These are phyloP conservation scores for Carcharodon carcharias DNA, from an alignment of 2,797 vertebrate species.

Conservation along the genomic window DNA sequence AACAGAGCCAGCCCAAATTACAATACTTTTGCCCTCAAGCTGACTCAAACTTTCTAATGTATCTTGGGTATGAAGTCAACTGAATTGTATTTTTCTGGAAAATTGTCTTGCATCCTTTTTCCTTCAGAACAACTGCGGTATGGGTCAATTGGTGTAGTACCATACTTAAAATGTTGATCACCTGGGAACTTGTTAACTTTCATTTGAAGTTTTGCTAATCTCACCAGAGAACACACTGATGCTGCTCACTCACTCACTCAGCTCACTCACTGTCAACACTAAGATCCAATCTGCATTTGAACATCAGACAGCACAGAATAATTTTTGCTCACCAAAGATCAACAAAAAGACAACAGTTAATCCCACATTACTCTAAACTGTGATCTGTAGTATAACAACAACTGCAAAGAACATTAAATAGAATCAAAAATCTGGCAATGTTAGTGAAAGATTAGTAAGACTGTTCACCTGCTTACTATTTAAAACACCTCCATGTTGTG, in stretches of 20 bases:
- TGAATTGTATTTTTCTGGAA: neutral
- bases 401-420: too few species aligned
- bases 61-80: neutral
- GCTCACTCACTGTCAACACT: neutral
- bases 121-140: neutral
- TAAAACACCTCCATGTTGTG: too few species aligned
- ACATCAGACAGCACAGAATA: neutral
- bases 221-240: neutral
- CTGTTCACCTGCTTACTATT: too few species aligned
- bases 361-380: too few species aligned
- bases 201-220: neutral
- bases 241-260: neutral
- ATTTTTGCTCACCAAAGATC: neutral
- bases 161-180: neutral
- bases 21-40: neutral
- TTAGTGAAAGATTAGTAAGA: too few species aligned
- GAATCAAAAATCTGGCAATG: too few species aligned
- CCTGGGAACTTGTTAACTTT: neutral
- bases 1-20: neutral
- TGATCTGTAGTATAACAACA: too few species aligned
- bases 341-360: too few species aligned
- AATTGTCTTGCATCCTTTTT: neutral
- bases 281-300: neutral
- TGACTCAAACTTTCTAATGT: neutral
- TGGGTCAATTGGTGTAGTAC: neutral